A percentile compares a stretch with the other conserved stretches of the same genome.
Conservation (phyloP, 2,888 invertebrate species). For the Caenorhabditis sulstoni region DNA sequence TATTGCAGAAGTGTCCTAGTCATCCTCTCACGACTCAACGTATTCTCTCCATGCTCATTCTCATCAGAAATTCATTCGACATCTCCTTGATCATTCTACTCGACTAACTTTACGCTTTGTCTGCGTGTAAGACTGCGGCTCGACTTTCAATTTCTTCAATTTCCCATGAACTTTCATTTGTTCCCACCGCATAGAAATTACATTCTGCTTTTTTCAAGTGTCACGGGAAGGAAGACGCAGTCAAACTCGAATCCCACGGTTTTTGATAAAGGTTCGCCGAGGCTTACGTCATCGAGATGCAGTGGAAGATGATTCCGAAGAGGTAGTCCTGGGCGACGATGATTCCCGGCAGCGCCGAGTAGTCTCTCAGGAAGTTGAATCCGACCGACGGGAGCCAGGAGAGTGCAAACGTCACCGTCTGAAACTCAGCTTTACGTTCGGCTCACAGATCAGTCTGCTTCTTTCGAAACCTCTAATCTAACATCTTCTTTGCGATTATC, state of each 20-base stretch:
- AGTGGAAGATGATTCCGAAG: conserved; percentile 78
- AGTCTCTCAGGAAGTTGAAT: conserved; percentile 79
- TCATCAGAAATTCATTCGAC: conserved; percentile 44
- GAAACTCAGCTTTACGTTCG: too few relatives aligned
- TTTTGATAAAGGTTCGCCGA: too few relatives aligned
- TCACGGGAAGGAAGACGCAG: not conserved
- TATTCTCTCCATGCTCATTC: too few relatives aligned
- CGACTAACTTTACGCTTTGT: conserved; percentile 4
- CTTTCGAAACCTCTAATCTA: too few relatives aligned
- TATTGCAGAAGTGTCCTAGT: not conserved
- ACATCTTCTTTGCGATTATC: too few relatives aligned
- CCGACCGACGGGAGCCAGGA: conserved; percentile 86
- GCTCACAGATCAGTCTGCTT: too few relatives aligned
- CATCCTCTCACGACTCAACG: too few relatives aligned
- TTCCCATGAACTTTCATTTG: conserved; percentile 13
- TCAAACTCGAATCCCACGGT: too few relatives aligned
- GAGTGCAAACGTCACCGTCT: conserved; percentile 89
- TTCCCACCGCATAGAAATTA: conserved; percentile 7
- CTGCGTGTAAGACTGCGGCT: not conserved
- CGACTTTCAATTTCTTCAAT: conserved; percentile 6
- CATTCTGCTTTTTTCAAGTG: not conserved
- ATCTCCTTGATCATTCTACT: conserved; percentile 51
- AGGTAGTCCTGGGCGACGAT: conserved; percentile 75
- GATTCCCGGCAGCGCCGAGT: conserved; percentile 72
- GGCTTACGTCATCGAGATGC: conserved; percentile 78